These are phyloP conservation scores for Turdus rufiventris DNA, from an alignment of 2,113 vertebrate species.

Conservation along the genomic window DNA sequence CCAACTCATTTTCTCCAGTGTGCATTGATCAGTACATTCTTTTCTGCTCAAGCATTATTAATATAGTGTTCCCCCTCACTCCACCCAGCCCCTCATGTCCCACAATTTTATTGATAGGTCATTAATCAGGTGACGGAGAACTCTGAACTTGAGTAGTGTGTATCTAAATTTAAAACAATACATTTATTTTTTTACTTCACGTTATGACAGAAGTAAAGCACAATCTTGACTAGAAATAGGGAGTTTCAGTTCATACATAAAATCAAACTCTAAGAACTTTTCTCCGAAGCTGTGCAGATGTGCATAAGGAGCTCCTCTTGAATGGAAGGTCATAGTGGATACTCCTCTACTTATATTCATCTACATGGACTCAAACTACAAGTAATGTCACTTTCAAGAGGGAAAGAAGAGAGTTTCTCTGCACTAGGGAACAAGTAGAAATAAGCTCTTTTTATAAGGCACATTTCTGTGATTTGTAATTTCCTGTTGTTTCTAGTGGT, in stretches of 20 bases:
- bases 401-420: background rate
- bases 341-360: background rate
- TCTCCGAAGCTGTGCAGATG: background rate
- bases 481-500: background rate
- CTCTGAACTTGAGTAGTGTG: background rate
- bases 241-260: background rate
- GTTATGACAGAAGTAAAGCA: background rate
- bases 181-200: background rate
- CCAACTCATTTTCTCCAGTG: background rate
- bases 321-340: background rate
- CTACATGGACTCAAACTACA: background rate
- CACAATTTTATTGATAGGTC: background rate
- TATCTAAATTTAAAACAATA: background rate
- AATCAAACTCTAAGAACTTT: background rate
- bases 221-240: background rate
- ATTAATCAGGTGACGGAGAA: background rate
- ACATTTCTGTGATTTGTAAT: background rate
- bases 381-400: background rate
- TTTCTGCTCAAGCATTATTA: background rate
- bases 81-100: background rate
- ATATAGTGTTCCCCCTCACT: rapidly evolving
- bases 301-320: background rate
- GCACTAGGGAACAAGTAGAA: background rate
- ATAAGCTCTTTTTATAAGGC: background rate
- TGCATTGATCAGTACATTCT: background rate